A percentile compares a stretch with the other conserved stretches of the same genome.
These are phyloP conservation scores for Euborellia annulipes DNA, from an alignment of 1,140 invertebrate species.

Conservation along the genomic window DNA sequence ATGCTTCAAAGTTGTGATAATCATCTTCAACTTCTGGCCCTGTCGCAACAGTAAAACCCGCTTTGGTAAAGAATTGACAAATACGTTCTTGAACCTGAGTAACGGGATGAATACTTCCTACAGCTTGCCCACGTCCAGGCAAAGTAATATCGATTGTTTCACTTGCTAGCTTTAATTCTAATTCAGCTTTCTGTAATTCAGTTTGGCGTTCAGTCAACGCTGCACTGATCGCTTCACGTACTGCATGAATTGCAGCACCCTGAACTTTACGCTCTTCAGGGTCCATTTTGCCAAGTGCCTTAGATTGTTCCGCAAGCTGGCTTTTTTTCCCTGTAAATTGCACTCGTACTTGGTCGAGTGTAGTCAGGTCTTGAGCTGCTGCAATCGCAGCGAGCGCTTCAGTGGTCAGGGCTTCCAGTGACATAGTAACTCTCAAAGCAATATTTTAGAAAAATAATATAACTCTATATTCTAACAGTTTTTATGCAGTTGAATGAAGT, in stretches of 20 bases:
- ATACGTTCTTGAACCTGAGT: conserved; percentile 1
- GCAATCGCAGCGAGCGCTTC: too few species aligned
- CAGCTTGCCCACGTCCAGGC: conserved; percentile 1
- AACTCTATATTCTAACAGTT: too few species aligned
- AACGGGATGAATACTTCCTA: conserved; percentile 7
- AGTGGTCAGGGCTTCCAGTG: too few species aligned
- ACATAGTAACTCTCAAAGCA: too few species aligned
- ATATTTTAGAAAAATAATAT: too few species aligned
- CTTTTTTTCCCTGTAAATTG: not conserved
- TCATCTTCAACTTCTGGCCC: conserved; percentile 10
- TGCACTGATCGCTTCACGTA: not conserved
- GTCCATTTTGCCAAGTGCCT: not conserved
- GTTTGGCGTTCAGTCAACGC: not conserved
- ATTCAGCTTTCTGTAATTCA: conserved; percentile 5
- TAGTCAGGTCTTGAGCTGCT: not conserved
- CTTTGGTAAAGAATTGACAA: conserved; percentile 1
- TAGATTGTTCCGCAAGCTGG: not conserved
- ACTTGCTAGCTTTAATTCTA: conserved; percentile 2
- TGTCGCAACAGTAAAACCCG: conserved; percentile 5
- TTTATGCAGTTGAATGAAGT: too few species aligned
- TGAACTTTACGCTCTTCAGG: not conserved
- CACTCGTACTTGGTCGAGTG: not conserved
- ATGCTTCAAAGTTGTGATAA: conserved; percentile 8
- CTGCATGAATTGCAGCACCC: not conserved
- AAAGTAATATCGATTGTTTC: conserved; percentile 9